phyloP scores from a whole-genome alignment of 2,888 invertebrate genomes.

The Cephus sareptanus region DNA sequence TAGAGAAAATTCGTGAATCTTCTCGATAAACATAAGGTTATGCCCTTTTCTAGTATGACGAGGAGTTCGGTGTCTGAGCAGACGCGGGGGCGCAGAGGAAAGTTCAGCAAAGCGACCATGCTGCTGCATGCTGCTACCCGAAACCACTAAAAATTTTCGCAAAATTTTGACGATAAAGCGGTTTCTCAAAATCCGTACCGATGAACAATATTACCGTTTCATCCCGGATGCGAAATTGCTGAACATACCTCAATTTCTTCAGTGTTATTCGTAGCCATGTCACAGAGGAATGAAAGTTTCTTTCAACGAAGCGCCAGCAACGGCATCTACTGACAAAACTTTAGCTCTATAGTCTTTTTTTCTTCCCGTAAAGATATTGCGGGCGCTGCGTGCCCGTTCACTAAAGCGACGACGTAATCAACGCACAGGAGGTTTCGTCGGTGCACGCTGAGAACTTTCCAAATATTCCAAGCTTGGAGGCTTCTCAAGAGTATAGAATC shows the following conservation, averaged over 20 bases:
- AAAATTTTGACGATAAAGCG: constrained; percentile 24
- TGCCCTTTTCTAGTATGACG: constrained; percentile 26
- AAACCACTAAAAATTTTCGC: constrained; percentile 10
- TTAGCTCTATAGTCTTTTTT: not conserved
- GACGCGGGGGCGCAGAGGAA: not conserved
- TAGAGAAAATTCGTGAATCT: not conserved
- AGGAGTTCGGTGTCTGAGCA: not conserved
- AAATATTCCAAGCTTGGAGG: not conserved
- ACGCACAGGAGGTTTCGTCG: not conserved
- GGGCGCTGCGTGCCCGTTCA: not conserved
- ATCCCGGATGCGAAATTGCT: not conserved
- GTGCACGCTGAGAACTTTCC: not conserved
- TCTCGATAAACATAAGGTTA: constrained; percentile 12
- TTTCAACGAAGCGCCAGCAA: constrained; percentile 1
- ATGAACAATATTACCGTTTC: not conserved
- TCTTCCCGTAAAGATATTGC: not conserved
- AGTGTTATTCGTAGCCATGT: constrained; percentile 73
- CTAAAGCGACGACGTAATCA: not conserved
- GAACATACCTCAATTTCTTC: constrained; percentile 71
- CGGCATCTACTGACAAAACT: not conserved
- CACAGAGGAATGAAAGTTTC: constrained; percentile 53
- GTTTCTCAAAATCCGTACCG: not conserved
- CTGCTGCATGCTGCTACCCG: constrained; percentile 58
- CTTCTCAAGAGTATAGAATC: too few relatives aligned
- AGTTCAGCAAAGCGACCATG: constrained; percentile 32